These are phyloP conservation scores for Belgica antarctica DNA, from an alignment of 2,888 invertebrate species.

Conservation along the genomic window DNA sequence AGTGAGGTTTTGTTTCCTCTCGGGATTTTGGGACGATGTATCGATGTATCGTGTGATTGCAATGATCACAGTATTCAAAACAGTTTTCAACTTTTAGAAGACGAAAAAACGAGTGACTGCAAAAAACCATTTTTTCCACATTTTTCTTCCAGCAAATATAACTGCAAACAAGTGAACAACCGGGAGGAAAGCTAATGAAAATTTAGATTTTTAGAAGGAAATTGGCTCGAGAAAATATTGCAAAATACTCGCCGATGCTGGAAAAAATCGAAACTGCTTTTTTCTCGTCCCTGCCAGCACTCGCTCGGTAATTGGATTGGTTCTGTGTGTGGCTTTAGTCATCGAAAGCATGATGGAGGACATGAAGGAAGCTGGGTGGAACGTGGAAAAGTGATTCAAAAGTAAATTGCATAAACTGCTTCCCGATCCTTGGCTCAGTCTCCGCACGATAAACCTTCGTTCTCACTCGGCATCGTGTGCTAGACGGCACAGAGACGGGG, in stretches of 20 bases:
- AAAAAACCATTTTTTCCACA: too few species aligned
- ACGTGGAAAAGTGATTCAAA: neutral
- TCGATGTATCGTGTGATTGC: too few species aligned
- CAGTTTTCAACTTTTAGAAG: too few species aligned
- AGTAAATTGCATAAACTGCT: neutral
- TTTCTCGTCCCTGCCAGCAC: neutral
- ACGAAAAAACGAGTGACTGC: too few species aligned
- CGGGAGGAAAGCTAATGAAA: neutral
- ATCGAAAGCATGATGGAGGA: neutral
- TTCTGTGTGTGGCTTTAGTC: neutral
- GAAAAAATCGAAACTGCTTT: neutral
- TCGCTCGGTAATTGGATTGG: constrained; percentile 12
- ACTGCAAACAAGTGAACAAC: neutral
- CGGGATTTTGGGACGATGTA: too few species aligned
- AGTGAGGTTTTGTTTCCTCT: too few species aligned
- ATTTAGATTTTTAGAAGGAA: constrained; percentile 4
- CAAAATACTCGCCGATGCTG: neutral
- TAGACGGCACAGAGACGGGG: too few species aligned
- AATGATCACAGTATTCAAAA: too few species aligned
- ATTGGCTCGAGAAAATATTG: constrained; percentile 10
- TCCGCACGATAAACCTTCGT: neutral
- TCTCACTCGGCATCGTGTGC: too few species aligned
- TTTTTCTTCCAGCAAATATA: neutral
- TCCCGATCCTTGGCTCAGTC: neutral
- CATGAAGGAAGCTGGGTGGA: too few species aligned